Percentiles rank a stretch among this genome's conserved stretches.
Conservation (phyloP, 2,797 vertebrate species). For the Phataginus tricuspis region DNA sequence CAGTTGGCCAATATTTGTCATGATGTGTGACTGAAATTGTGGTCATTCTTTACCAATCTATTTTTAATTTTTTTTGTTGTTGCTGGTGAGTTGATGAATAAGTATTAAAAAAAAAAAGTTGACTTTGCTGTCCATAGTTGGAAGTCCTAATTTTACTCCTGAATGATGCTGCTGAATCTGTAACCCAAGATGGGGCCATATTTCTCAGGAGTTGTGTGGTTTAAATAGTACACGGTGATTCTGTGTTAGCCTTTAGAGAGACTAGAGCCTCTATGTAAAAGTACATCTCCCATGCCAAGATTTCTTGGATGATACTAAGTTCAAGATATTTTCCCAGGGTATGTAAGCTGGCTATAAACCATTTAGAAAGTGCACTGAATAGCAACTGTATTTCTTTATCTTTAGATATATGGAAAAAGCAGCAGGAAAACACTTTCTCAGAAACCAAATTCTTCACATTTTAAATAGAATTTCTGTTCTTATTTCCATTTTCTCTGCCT, state of each 20-base stretch:
- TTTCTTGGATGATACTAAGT: constrained; percentile 42
- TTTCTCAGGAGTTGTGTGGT: background rate
- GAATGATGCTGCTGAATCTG: background rate
- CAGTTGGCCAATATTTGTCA: background rate
- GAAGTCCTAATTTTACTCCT: background rate
- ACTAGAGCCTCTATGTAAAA: background rate
- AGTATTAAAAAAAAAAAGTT: background rate
- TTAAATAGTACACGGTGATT: background rate
- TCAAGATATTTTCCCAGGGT: constrained; percentile 58
- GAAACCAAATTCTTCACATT: background rate
- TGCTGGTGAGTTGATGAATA: background rate
- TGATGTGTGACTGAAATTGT: background rate
- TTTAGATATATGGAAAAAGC: background rate
- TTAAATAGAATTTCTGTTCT: background rate
- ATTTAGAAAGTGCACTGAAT: constrained; percentile 39
- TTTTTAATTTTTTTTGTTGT: background rate
- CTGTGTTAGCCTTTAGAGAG: background rate
- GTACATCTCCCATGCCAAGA: background rate
- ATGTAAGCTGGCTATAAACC: constrained; percentile 54
- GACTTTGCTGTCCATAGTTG: background rate
- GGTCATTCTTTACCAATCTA: background rate
- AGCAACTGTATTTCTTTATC: constrained; percentile 10
- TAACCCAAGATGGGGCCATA: background rate
- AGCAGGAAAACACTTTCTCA: background rate
- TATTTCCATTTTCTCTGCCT: constrained; percentile 26